Conservation (phyloP, 2,888 invertebrate genomes). For the Ecliptopera silaceata region DNA sequence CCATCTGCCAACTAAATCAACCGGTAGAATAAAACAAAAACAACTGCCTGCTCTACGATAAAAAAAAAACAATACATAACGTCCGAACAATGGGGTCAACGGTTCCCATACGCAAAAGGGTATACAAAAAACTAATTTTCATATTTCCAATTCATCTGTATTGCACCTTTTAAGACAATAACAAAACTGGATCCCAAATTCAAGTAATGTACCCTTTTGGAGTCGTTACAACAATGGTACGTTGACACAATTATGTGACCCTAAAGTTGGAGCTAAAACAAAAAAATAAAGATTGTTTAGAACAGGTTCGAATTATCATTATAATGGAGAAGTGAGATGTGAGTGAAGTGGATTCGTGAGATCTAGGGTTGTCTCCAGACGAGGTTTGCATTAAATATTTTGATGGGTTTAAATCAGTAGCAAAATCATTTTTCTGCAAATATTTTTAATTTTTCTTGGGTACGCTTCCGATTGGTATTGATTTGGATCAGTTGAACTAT, state of each 20-base stretch:
- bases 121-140: constrained; percentile 70
- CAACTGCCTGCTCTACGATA: constrained; percentile 49
- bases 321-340: constrained; percentile 78
- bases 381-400: not conserved
- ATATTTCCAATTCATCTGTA: constrained; percentile 57
- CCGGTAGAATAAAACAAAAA: constrained; percentile 54
- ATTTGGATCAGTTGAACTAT: too few relatives aligned
- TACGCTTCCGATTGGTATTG: too few relatives aligned
- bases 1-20: constrained; percentile 50
- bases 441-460: too few relatives aligned
- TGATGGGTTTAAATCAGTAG: too few relatives aligned
- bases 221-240: constrained; percentile 58
- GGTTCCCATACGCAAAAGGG: constrained; percentile 65
- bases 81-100: constrained; percentile 72
- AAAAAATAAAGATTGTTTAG: constrained; percentile 74
- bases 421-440: too few relatives aligned
- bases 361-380: constrained; percentile 54
- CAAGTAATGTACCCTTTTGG: constrained; percentile 62
- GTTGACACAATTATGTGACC: constrained; percentile 78
- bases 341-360: constrained; percentile 60
- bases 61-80: constrained; percentile 63
- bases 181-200: constrained; percentile 44
- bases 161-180: constrained; percentile 79
- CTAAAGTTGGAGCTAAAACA: constrained; percentile 69
- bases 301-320: constrained; percentile 81